Conservation (phyloP, 1,140 invertebrate species). For the Drosophila tsacasi region DNA sequence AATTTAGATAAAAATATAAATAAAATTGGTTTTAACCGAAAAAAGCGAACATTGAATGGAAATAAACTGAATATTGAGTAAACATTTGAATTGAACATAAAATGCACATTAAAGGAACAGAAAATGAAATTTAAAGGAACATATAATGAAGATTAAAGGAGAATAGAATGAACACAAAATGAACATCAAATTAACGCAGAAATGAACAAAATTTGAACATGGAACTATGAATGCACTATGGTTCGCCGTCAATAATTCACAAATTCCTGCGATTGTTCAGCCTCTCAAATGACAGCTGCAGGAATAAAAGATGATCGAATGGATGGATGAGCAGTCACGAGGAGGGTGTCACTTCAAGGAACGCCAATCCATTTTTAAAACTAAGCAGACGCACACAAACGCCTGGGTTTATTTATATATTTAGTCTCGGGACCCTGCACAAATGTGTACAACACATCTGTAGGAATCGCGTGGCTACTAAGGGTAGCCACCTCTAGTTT, state of each 20-base stretch:
- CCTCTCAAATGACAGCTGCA: constrained; percentile 5
- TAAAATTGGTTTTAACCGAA: too few relatives aligned
- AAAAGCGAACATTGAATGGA: neutral
- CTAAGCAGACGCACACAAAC: neutral
- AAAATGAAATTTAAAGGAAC: neutral
- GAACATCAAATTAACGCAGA: neutral
- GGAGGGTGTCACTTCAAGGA: constrained; percentile 4
- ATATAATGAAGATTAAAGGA: neutral
- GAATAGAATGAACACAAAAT: neutral
- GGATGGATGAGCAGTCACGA: constrained; percentile 4
- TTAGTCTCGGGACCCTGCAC: neutral
- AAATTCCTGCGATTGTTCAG: neutral
- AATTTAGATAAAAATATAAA: too few relatives aligned
- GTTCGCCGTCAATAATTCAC: too few relatives aligned
- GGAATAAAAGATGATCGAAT: neutral
- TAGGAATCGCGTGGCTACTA: neutral
- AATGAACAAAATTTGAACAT: neutral
- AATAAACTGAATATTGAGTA: neutral
- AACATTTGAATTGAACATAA: neutral
- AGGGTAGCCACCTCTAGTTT: neutral
- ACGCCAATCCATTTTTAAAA: constrained; percentile 14
- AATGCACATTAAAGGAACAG: neutral
- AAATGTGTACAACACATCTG: neutral
- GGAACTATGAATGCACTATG: too few relatives aligned
- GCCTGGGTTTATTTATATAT: constrained; percentile 11